A percentile compares a stretch with the other conserved stretches of the same genome.
These are phyloP conservation scores for Dryoscopus gambensis DNA, from an alignment of 2,113 vertebrate genomes.

Conservation along the genomic window DNA sequence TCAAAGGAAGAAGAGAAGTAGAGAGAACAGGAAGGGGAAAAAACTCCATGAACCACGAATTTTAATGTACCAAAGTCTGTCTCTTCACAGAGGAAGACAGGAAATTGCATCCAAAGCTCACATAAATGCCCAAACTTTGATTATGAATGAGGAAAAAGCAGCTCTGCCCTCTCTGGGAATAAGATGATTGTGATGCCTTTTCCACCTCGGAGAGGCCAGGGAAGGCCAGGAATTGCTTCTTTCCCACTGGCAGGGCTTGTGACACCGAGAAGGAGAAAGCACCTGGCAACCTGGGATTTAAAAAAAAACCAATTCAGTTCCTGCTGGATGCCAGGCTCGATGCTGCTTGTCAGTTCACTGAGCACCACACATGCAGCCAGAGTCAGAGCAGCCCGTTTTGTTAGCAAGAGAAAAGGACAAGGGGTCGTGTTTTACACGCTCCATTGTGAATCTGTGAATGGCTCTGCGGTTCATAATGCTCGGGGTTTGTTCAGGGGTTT, in stretches of 20 bases:
- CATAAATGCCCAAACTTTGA: constrained; percentile 22
- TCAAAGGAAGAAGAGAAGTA: background rate
- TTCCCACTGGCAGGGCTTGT: background rate
- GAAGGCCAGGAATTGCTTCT: background rate
- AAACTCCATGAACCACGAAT: constrained; percentile 36
- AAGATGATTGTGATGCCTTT: background rate
- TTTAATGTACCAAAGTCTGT: constrained; percentile 55
- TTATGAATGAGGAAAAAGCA: constrained; percentile 13
- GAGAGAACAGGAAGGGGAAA: constrained; percentile 28
- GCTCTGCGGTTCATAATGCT: background rate
- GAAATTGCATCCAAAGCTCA: constrained; percentile 61
- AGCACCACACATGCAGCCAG: background rate
- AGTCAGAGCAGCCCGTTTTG: background rate
- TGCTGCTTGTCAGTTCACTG: background rate
- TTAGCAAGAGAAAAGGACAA: background rate
- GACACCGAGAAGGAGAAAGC: background rate
- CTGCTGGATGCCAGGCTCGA: background rate
- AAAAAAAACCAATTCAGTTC: background rate
- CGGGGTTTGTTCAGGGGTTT: background rate
- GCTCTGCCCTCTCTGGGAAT: background rate
- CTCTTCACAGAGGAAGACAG: constrained; percentile 37
- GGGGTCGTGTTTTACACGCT: background rate
- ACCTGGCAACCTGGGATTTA: background rate
- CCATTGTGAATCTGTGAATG: background rate
- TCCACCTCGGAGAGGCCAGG: background rate